A percentile compares a stretch with the other conserved stretches of the same genome.
phyloP scores from a whole-genome alignment of 2,888 invertebrate genomes.

The Antitype chi region DNA sequence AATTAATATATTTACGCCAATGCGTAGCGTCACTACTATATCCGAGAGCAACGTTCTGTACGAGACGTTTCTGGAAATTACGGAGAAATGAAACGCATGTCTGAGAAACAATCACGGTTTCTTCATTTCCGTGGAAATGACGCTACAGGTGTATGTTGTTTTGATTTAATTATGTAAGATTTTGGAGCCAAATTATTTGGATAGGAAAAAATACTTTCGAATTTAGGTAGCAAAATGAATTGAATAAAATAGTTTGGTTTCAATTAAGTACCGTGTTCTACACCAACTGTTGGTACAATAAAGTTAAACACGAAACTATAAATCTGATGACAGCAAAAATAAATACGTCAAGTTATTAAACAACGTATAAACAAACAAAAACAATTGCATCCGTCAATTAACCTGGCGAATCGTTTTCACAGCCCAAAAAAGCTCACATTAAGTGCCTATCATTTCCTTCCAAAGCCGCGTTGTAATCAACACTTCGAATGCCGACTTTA shows the following conservation, averaged over 20 bases:
- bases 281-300: not conserved
- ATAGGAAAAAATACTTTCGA: not conserved
- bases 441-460: constrained; percentile 61
- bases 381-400: constrained; percentile 52
- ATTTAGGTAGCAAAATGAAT: not conserved
- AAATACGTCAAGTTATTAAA: constrained; percentile 15
- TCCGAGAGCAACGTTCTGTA: constrained; percentile 77
- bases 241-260: not conserved
- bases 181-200: not conserved
- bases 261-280: not conserved
- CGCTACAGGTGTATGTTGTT: not conserved
- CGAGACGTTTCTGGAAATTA: constrained; percentile 79
- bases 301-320: not conserved
- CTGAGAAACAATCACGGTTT: constrained; percentile 54
- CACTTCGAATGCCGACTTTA: constrained; percentile 70
- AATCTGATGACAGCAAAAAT: constrained; percentile 20
- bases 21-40: constrained; percentile 66
- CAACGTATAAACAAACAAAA: constrained; percentile 21
- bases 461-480: constrained; percentile 41
- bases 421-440: constrained; percentile 59
- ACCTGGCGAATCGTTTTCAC: constrained; percentile 55
- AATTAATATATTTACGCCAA: constrained; percentile 65
- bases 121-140: constrained; percentile 32
- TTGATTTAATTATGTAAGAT: constrained; percentile 10
- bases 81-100: constrained; percentile 67